phyloP scores from a whole-genome alignment of 2,797 vertebrate species.

The Microhierax caerulescens region DNA sequence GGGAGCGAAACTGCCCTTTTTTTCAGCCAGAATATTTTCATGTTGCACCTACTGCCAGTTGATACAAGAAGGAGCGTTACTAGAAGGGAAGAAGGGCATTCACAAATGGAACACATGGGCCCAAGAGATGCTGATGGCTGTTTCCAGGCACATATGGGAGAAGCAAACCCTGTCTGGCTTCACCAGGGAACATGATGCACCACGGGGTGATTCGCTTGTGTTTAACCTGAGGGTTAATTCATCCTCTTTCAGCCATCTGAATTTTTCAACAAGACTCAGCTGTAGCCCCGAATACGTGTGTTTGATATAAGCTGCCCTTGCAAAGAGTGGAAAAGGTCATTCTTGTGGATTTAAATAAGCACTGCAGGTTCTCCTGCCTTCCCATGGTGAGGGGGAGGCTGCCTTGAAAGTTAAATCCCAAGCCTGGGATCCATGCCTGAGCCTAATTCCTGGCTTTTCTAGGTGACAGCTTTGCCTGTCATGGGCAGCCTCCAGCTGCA shows the following conservation, averaged over 20 bases:
- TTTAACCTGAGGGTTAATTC: background rate
- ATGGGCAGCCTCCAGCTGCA: background rate
- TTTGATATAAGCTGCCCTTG: background rate
- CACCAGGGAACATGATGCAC: background rate
- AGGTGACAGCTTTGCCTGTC: background rate
- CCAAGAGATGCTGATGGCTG: background rate
- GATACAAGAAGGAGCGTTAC: accelerated
- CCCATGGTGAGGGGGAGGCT: background rate
- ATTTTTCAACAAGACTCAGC: background rate
- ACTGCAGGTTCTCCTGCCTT: background rate
- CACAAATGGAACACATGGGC: background rate
- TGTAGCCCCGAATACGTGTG: background rate
- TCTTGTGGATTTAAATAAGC: background rate
- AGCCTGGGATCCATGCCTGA: background rate
- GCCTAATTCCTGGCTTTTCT: background rate
- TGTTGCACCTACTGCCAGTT: background rate
- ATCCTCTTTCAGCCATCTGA: background rate
- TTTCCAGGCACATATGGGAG: background rate
- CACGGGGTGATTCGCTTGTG: accelerated
- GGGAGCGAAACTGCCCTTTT: background rate
- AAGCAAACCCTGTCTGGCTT: background rate
- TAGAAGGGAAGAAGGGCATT: background rate
- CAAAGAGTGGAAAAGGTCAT: background rate
- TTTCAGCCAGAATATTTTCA: background rate
- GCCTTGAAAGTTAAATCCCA: background rate